Evolutionary conservation across 1,140 invertebrate genomes (phyloP).

Genomic region (Drosophila pachea): DNA sequence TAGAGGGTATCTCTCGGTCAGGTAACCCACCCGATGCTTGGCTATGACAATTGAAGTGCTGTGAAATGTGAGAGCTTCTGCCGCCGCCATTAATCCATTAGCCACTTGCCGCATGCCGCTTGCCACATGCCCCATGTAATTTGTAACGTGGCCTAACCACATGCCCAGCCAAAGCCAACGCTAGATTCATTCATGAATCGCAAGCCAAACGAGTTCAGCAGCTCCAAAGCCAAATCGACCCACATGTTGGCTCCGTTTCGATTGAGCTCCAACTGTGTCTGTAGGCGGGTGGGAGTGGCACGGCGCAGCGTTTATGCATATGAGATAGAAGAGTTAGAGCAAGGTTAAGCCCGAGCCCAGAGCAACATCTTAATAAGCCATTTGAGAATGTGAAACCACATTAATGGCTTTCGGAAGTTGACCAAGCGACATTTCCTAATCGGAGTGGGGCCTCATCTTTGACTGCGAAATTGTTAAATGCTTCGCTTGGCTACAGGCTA

Average conservation of each 20-base stretch:
- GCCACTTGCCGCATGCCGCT: slow-evolving; percentile 12
- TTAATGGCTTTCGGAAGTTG: slow-evolving; percentile 67
- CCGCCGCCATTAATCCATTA: slow-evolving; percentile 42
- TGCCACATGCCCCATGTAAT: slow-evolving; percentile 36
- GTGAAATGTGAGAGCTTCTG: slow-evolving; percentile 2
- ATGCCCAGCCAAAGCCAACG: neutral
- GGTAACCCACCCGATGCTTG: neutral
- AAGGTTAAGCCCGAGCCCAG: neutral
- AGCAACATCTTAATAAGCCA: slow-evolving; percentile 12
- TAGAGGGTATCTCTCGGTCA: neutral
- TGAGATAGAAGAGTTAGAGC: slow-evolving; percentile 44
- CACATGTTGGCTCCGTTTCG: slow-evolving; percentile 25
- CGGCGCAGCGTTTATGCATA: slow-evolving; percentile 25
- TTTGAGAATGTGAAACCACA: slow-evolving; percentile 9
- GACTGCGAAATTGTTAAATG: slow-evolving; percentile 13
- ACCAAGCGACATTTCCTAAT: slow-evolving; percentile 44
- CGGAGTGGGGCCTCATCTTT: slow-evolving; percentile 17
- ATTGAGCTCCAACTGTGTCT: slow-evolving; percentile 15
- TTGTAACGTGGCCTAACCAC: slow-evolving; percentile 33
- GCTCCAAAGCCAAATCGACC: slow-evolving; percentile 30
- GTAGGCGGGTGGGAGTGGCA: slow-evolving; percentile 32
- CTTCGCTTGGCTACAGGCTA: slow-evolving; percentile 38
- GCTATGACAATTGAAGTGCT: neutral
- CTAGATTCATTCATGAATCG: slow-evolving; percentile 37
- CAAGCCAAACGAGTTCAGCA: slow-evolving; percentile 35